Base-by-base conservation (phyloP, 2,888 invertebrate species). In the Apamea monoglypha region DNA sequence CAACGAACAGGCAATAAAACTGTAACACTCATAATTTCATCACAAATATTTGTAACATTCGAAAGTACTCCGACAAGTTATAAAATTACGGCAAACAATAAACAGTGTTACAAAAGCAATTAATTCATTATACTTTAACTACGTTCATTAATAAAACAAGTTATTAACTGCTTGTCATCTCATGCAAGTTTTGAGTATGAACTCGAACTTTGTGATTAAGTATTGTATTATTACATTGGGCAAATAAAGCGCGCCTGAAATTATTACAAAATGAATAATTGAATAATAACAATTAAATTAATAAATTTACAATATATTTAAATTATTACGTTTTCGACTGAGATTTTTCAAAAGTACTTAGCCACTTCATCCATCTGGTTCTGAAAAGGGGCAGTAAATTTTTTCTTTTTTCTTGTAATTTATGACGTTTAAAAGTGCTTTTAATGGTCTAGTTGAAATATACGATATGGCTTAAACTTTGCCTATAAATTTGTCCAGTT, bases 121-220 rank as follows among this genome's bases (percentile, higher is more conserved):
- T 71, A 71, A 82, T 81, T 71, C 47, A 82, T 75, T 81, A 36
- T 56, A 69, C 56, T 81, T 40, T 53, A 81, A 82, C 76, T 70
- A 81, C 70, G 56, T 21, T 72, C 70, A 72, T 82, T 76, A 76
- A 53, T 76, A 76, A 56, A 44, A 82, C 82, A 67, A 81, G 70
- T 76, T 71, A 76, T 71, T 56, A 71, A 71, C 67, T 71, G 82
- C 61, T 81, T 77, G 81, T 81, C 81, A 82, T 71, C 82, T 36
- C 59, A 81, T 82, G 82, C 77, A 81, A 81, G 81, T 76, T 77
- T 67, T 67, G 71, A 67, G 67, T 56, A 68, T 59, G 53, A 67
- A 76, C 70, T 67, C 29, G 29, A 81, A 81, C 67, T 81, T 81
- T 68, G 67, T 81, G 50, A 81, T 70, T 71, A 71, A 81, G 53